Evolutionary conservation across 2,888 invertebrate genomes (phyloP).

Genomic region (Notodonta dromedarius): DNA sequence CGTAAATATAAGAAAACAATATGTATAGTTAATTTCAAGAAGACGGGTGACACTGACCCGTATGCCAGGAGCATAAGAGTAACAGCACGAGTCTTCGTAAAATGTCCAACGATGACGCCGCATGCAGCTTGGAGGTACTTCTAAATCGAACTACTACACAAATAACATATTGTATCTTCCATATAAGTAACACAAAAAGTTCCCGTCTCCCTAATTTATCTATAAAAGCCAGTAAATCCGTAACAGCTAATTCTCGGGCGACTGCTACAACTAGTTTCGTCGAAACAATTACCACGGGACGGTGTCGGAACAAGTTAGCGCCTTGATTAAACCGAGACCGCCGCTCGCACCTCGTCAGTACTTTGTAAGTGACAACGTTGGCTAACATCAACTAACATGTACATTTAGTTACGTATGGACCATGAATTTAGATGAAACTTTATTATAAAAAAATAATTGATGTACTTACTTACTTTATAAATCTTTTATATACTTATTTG

Average conservation of each 20-base stretch:
- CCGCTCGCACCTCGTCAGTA: constrained; percentile 50
- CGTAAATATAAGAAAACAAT: too few relatives aligned
- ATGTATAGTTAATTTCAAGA: too few relatives aligned
- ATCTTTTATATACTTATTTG: too few relatives aligned
- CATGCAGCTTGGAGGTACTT: too few relatives aligned
- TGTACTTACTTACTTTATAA: too few relatives aligned
- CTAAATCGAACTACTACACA: too few relatives aligned
- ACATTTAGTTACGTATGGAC: constrained; percentile 7
- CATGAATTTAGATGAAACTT: not conserved
- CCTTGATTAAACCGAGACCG: constrained; percentile 66
- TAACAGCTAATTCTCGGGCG: constrained; percentile 43
- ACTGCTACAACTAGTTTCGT: constrained; percentile 44
- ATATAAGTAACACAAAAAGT: constrained; percentile 11
- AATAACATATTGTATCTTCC: not conserved
- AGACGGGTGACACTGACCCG: too few relatives aligned
- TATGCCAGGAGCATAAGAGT: too few relatives aligned
- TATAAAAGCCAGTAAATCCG: constrained; percentile 35
- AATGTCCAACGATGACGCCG: too few relatives aligned
- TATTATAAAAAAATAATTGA: too few relatives aligned
- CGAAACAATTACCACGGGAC: constrained; percentile 61
- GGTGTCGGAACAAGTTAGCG: constrained; percentile 58
- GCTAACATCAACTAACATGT: constrained; percentile 17
- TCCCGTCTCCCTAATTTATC: constrained; percentile 21
- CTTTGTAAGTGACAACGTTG: constrained; percentile 47
- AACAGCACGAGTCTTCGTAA: too few relatives aligned